These are phyloP conservation scores for Goniozus legneri DNA, from an alignment of 1,140 invertebrate species.

Conservation along the genomic window DNA sequence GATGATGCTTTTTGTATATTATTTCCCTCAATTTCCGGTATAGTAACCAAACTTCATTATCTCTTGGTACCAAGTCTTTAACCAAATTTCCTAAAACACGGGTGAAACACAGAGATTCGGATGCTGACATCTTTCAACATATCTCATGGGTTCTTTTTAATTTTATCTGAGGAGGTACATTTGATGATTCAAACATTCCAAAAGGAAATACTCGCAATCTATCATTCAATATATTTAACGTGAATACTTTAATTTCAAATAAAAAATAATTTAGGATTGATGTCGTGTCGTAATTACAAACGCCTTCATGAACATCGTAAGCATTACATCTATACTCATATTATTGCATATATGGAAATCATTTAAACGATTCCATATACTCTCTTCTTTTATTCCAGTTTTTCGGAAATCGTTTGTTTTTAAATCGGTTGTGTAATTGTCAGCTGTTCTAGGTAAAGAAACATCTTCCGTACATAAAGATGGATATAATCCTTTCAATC, in stretches of 20 bases:
- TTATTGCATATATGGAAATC: background rate
- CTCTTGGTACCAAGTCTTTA: background rate
- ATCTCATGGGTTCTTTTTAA: background rate
- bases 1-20: background rate
- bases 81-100: background rate
- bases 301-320: background rate
- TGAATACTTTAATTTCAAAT: background rate
- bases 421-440: background rate
- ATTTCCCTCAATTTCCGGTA: background rate
- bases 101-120: background rate
- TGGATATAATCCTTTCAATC: background rate
- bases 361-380: background rate
- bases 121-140: background rate
- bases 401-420: background rate
- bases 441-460: background rate
- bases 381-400: background rate
- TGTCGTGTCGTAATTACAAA: background rate
- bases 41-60: background rate
- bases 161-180: background rate
- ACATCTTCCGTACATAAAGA: background rate
- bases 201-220: background rate
- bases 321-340: background rate
- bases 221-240: background rate
- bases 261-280: background rate
- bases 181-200: background rate